Evolutionary conservation across 2,888 invertebrate species (phyloP).

Genomic region (Pelosia muscerda): DNA sequence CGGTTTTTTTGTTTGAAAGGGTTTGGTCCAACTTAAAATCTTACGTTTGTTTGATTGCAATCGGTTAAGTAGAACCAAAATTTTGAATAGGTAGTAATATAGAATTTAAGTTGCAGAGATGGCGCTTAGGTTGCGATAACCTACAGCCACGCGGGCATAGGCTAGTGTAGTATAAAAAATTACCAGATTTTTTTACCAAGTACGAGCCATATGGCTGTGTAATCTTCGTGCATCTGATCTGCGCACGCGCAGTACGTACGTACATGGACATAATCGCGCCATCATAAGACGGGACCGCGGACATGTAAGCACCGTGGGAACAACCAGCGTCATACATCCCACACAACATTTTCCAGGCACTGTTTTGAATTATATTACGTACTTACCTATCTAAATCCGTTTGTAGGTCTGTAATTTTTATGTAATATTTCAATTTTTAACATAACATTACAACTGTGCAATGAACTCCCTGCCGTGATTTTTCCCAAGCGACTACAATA

Average conservation of each 20-base stretch:
- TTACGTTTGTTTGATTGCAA: too few species aligned
- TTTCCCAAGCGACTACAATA: too few species aligned
- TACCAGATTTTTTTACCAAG: neutral
- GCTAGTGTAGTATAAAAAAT: neutral
- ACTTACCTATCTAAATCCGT: neutral
- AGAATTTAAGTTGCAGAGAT: too few species aligned
- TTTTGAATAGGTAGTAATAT: too few species aligned
- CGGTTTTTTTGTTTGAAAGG: too few species aligned
- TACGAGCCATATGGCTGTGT: neutral
- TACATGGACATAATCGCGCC: conserved; percentile 16
- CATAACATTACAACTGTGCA: too few species aligned
- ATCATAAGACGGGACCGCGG: conserved; percentile 8
- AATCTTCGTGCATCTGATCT: conserved; percentile 12
- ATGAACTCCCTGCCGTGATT: too few species aligned
- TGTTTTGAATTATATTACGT: neutral
- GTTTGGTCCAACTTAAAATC: too few species aligned
- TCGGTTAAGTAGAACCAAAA: too few species aligned
- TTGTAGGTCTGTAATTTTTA: neutral
- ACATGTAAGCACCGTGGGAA: conserved; percentile 18
- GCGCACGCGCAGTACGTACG: conserved; percentile 3
- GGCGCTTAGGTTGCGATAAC: too few species aligned
- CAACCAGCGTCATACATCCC: neutral
- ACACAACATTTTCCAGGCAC: neutral
- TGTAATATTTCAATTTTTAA: neutral
- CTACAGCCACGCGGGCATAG: too few species aligned